Evolutionary conservation across 92 coral and sea anemone species (phyloP).

Genomic region (Porites divaricata): DNA sequence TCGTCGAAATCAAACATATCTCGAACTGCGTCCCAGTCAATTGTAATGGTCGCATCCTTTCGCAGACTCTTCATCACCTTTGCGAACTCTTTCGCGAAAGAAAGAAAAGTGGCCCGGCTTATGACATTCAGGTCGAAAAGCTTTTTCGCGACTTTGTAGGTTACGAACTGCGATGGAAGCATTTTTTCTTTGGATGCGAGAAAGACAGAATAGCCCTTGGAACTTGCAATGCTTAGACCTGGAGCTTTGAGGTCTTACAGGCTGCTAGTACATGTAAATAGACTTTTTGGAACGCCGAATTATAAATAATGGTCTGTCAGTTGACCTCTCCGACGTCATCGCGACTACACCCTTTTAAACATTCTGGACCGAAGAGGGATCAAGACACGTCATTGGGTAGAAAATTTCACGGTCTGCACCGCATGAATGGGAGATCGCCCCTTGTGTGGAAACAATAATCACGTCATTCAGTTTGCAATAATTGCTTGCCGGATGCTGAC

Average conservation of each 20-base stretch:
- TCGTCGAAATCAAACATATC: neutral
- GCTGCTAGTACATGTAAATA: too few species aligned
- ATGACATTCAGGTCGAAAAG: neutral
- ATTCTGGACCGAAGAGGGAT: too few species aligned
- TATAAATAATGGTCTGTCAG: too few species aligned
- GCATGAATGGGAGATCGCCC: too few species aligned
- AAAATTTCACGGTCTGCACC: too few species aligned
- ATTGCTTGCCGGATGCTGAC: too few species aligned
- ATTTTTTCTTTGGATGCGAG: neutral
- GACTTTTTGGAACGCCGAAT: too few species aligned
- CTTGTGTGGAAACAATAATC: too few species aligned
- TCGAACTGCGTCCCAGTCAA: neutral
- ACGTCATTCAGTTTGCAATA: too few species aligned
- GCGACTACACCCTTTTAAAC: too few species aligned
- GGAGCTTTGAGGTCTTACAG: neutral
- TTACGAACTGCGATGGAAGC: neutral
- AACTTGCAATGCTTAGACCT: neutral
- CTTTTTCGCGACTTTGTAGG: constrained; percentile 11
- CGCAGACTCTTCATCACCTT: neutral
- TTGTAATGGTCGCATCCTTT: neutral
- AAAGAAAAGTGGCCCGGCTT: neutral
- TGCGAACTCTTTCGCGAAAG: neutral
- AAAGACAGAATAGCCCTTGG: neutral
- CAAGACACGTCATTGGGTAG: too few species aligned
- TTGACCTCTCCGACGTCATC: too few species aligned